A percentile compares a stretch with the other conserved stretches of the same genome.
Conservation (phyloP, 2,797 vertebrate species). For the Chaetophractus vellerosus region DNA sequence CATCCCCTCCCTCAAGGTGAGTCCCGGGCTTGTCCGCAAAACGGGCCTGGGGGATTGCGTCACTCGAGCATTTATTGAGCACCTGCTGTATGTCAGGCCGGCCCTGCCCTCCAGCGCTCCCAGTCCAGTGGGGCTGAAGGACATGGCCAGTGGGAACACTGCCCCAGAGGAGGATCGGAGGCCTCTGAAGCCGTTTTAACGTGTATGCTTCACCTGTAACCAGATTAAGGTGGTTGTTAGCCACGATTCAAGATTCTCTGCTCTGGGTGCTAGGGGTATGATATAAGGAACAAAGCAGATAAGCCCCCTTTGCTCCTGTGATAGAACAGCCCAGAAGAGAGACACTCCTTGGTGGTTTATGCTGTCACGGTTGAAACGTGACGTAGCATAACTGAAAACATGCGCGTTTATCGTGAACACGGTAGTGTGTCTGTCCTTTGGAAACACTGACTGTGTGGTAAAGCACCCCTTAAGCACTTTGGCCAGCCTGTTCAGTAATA, state of each 20-base stretch:
- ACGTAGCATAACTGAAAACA: fast-evolving
- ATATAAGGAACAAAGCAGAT: neutral
- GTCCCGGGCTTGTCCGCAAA: neutral
- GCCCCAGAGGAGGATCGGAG: fast-evolving
- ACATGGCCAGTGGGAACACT: fast-evolving
- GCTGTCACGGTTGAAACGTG: fast-evolving
- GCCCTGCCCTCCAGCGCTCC: too few species aligned
- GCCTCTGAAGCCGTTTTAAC: neutral
- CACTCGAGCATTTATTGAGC: fast-evolving
- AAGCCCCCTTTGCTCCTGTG: fast-evolving
- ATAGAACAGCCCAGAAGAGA: neutral
- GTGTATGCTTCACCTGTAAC: fast-evolving
- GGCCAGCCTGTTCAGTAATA: fast-evolving
- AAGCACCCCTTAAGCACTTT: too few species aligned
- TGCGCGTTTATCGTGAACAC: too few species aligned
- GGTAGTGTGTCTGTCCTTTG: too few species aligned
- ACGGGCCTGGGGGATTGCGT: fast-evolving
- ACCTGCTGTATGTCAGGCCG: neutral
- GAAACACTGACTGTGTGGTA: too few species aligned
- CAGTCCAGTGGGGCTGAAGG: fast-evolving
- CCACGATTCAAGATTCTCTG: fast-evolving
- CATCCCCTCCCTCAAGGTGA: slow-evolving; percentile 95
- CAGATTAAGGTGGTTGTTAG: too few species aligned
- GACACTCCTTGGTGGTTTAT: fast-evolving
- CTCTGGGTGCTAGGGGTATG: neutral